Percentiles rank a stretch among this genome's conserved stretches.
Evolutionary conservation across 1,140 invertebrate species (phyloP).

Genomic region (Dreissena rostriformis): DNA sequence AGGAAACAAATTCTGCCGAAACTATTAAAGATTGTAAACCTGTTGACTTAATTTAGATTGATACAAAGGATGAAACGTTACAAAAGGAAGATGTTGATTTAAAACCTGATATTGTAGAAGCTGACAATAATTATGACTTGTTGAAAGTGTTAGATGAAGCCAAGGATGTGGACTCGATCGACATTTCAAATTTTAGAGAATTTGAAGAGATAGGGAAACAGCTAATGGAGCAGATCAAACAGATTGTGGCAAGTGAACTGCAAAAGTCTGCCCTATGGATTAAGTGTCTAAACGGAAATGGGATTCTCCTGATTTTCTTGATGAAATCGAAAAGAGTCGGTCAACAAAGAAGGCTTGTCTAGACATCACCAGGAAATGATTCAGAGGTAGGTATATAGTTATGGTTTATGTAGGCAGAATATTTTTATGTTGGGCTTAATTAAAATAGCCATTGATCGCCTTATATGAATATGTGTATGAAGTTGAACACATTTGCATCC

Average conservation of each 20-base stretch:
- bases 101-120: slow-evolving; percentile 1
- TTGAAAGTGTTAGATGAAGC: background rate
- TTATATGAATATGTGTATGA: too few species aligned
- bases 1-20: too few species aligned
- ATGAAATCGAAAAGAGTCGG: slow-evolving; percentile 16
- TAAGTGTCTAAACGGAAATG: background rate
- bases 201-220: slow-evolving; percentile 2
- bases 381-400: background rate
- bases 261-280: background rate
- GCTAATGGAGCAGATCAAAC: background rate
- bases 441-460: too few species aligned
- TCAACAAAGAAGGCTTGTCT: background rate
- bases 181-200: background rate
- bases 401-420: too few species aligned
- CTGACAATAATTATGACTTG: background rate
- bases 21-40: background rate
- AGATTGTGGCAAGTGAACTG: background rate
- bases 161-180: background rate
- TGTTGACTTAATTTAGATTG: background rate
- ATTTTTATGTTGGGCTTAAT: too few species aligned
- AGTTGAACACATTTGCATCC: too few species aligned
- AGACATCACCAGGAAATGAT: background rate
- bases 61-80: background rate
- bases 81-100: background rate
- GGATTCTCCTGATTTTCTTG: slow-evolving; percentile 22